Evolutionary conservation across 2,113 vertebrate genomes (phyloP).

Genomic region (Apteryx mantelli): DNA sequence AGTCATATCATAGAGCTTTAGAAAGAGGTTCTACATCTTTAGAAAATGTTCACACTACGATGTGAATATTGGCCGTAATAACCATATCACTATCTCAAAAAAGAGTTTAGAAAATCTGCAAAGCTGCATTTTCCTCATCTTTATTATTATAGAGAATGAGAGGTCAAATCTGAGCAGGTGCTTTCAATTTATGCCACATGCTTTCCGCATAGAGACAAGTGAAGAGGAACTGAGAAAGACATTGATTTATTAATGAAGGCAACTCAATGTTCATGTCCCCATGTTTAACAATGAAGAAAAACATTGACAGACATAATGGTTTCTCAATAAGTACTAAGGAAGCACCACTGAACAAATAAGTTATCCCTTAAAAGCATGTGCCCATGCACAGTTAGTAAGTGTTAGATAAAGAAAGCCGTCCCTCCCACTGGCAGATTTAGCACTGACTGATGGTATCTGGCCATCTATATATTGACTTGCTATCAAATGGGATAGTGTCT

Average conservation of each 20-base stretch:
- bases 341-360: neutral
- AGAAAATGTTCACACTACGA: neutral
- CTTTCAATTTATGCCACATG: neutral
- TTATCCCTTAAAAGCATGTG: neutral
- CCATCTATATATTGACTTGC: neutral
- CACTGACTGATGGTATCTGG: neutral
- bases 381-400: neutral
- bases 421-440: neutral
- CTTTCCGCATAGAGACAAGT: neutral
- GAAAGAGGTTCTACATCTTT: neutral
- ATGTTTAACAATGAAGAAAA: slow-evolving; percentile 21
- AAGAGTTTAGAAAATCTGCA: neutral
- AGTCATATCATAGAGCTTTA: neutral
- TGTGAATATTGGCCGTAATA: neutral
- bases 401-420: neutral
- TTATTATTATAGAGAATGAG: neutral
- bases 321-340: neutral
- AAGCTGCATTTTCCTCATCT: neutral
- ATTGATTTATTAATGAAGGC: slow-evolving; percentile 50
- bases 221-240: neutral
- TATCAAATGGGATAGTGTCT: neutral
- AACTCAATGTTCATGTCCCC: neutral
- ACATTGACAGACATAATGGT: neutral
- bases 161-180: neutral
- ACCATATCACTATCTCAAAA: neutral